A percentile compares a stretch with the other conserved stretches of the same genome.
Evolutionary conservation across 2,888 invertebrate genomes (phyloP).

Genomic region (Pocota personata): DNA sequence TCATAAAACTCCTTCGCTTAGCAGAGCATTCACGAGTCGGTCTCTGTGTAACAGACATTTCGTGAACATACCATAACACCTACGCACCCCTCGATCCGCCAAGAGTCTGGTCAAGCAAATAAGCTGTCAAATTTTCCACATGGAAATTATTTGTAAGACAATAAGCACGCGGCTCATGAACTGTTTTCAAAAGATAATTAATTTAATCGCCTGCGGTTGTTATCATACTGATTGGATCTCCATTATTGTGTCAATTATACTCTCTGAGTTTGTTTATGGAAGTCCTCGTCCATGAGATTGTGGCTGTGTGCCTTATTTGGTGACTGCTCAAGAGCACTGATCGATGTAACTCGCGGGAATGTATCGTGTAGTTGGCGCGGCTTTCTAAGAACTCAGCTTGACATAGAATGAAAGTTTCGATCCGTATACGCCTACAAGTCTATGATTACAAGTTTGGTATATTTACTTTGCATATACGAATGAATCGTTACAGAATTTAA

Average conservation of each 20-base stretch:
- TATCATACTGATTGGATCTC: slow-evolving; percentile 41
- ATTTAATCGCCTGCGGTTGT: slow-evolving; percentile 51
- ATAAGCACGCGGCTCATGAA: slow-evolving; percentile 12
- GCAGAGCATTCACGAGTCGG: background rate
- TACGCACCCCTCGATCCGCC: background rate
- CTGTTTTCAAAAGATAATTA: slow-evolving; percentile 21
- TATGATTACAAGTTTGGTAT: background rate
- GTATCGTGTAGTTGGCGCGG: slow-evolving; percentile 15
- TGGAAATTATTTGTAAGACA: slow-evolving; percentile 8
- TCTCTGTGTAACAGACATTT: background rate
- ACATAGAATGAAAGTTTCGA: slow-evolving; percentile 27
- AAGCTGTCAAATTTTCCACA: slow-evolving; percentile 26
- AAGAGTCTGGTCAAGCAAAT: slow-evolving; percentile 1
- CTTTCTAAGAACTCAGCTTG: slow-evolving; percentile 35
- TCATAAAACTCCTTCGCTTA: background rate
- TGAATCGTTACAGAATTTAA: slow-evolving; percentile 15
- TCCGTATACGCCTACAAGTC: slow-evolving; percentile 33
- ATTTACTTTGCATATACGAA: slow-evolving; percentile 16
- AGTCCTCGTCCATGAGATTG: slow-evolving; percentile 35
- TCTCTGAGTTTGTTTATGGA: slow-evolving; percentile 24
- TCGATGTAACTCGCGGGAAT: slow-evolving; percentile 33
- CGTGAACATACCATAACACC: slow-evolving; percentile 8
- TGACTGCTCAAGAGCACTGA: slow-evolving; percentile 39
- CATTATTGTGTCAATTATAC: slow-evolving; percentile 53
- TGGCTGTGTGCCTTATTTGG: slow-evolving; percentile 37